A percentile compares a stretch with the other conserved stretches of the same genome.
These are phyloP conservation scores for Drosophila nr. perissopoda DNA, from an alignment of 2,888 invertebrate species.

Conservation along the genomic window DNA sequence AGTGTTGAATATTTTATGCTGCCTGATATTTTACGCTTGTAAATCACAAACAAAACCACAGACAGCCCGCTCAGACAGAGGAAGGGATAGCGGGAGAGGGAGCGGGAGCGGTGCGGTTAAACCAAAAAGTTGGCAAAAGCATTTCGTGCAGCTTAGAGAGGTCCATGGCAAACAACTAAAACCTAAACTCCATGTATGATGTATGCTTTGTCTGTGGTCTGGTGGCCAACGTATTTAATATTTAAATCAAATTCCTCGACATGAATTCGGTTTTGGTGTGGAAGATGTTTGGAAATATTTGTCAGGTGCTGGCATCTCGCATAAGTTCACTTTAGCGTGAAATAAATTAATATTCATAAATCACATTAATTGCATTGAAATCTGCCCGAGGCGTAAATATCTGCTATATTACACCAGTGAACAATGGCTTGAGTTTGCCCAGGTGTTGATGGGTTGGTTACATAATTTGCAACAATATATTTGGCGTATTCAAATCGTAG, in stretches of 20 bases:
- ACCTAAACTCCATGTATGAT: slow-evolving; percentile 9
- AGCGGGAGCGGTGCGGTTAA: slow-evolving; percentile 18
- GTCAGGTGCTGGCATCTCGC: slow-evolving; percentile 21
- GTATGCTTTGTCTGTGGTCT: slow-evolving; percentile 30
- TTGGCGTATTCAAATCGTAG: slow-evolving; percentile 23
- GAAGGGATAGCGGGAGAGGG: neutral
- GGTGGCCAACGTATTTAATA: slow-evolving; percentile 55
- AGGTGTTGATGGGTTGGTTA: slow-evolving; percentile 59
- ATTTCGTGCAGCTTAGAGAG: slow-evolving; percentile 14
- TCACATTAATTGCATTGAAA: slow-evolving; percentile 63
- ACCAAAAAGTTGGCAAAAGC: slow-evolving; percentile 47
- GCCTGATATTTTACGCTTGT: slow-evolving; percentile 76
- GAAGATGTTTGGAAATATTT: slow-evolving; percentile 56
- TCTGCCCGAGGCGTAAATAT: slow-evolving; percentile 41
- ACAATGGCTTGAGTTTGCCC: slow-evolving; percentile 10
- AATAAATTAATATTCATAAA: slow-evolving; percentile 69
- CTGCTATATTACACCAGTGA: slow-evolving; percentile 20
- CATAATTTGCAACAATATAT: slow-evolving; percentile 41
- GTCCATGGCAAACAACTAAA: neutral
- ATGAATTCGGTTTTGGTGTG: slow-evolving; percentile 48
- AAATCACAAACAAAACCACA: slow-evolving; percentile 73
- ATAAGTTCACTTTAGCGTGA: slow-evolving; percentile 33
- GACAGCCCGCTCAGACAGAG: slow-evolving; percentile 40
- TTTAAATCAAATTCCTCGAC: slow-evolving; percentile 65
- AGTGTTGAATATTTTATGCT: slow-evolving; percentile 71